Evolutionary conservation across 2,888 invertebrate species (phyloP).

Genomic region (Plebejus anna): DNA sequence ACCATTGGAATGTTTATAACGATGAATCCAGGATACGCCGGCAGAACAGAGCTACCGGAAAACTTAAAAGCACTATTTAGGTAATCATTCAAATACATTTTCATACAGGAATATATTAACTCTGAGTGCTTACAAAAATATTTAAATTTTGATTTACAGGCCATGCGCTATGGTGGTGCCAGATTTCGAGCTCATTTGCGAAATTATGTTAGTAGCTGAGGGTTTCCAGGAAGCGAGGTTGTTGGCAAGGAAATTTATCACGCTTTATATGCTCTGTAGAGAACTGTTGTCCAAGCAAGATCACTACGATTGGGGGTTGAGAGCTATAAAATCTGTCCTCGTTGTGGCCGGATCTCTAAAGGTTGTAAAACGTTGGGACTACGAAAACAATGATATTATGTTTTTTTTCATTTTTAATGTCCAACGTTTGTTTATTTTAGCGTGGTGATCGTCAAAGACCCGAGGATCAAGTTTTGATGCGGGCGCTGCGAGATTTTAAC

Average conservation of each 20-base stretch:
- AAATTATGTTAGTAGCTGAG: slow-evolving; percentile 98
- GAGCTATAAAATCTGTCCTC: slow-evolving; percentile 96
- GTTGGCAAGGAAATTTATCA: slow-evolving; percentile 95
- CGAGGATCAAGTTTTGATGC: slow-evolving; percentile 96
- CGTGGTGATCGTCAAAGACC: slow-evolving; percentile 86
- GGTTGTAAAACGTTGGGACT: slow-evolving; percentile 51
- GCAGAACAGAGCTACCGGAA: slow-evolving; percentile 93
- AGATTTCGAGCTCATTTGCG: slow-evolving; percentile 96
- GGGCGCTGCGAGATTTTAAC: slow-evolving; percentile 96
- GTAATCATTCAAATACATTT: slow-evolving; percentile 42
- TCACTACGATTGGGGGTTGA: slow-evolving; percentile 97
- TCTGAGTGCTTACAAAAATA: too few species aligned
- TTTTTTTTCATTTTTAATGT: neutral
- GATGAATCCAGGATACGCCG: slow-evolving; percentile 98
- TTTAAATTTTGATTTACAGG: slow-evolving; percentile 60
- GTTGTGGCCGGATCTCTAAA: slow-evolving; percentile 96
- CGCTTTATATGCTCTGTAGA: slow-evolving; percentile 91
- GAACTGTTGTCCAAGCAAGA: slow-evolving; percentile 96
- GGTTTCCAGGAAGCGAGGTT: slow-evolving; percentile 95
- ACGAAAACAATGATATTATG: neutral
- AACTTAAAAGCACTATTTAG: slow-evolving; percentile 85
- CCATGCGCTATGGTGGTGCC: slow-evolving; percentile 99
- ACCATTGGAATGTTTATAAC: slow-evolving; percentile 96
- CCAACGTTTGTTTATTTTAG: slow-evolving; percentile 47
- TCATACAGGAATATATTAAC: too few species aligned